These are phyloP conservation scores for Paramormyrops hopkinsi DNA, from an alignment of 2,797 vertebrate species.

Conservation along the genomic window DNA sequence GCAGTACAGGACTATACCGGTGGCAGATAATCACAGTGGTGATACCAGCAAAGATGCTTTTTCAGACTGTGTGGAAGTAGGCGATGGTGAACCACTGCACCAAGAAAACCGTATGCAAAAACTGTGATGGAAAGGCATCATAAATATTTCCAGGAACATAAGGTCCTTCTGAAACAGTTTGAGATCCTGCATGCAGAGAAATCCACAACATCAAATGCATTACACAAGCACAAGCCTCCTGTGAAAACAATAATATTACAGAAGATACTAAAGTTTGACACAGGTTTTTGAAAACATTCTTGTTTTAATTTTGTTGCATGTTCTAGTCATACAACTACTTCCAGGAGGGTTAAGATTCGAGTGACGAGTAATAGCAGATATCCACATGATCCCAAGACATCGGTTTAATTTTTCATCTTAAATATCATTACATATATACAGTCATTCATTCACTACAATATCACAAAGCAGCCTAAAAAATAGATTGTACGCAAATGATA, in stretches of 20 bases:
- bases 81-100: not conserved
- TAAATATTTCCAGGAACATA: not conserved
- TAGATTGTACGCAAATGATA: conserved; percentile 66
- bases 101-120: not conserved
- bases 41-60: not conserved
- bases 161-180: not conserved
- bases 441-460: conserved; percentile 54
- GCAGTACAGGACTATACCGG: not conserved
- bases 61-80: not conserved
- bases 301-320: conserved; percentile 38
- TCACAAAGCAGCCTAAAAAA: conserved; percentile 58
- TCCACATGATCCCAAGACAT: conserved; percentile 49
- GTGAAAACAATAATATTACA: not conserved
- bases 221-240: not conserved
- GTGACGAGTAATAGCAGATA: conserved; percentile 54
- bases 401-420: conserved; percentile 46
- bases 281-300: conserved; percentile 38
- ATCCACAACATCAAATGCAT: not conserved
- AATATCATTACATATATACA: conserved; percentile 52
- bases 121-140: not conserved
- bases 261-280: conserved; percentile 21
- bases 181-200: not conserved
- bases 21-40: not conserved
- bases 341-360: conserved; percentile 44
- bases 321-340: conserved; percentile 29